These are phyloP conservation scores for Asarcornis scutulata DNA, from an alignment of 2,113 vertebrate species.

Conservation along the genomic window DNA sequence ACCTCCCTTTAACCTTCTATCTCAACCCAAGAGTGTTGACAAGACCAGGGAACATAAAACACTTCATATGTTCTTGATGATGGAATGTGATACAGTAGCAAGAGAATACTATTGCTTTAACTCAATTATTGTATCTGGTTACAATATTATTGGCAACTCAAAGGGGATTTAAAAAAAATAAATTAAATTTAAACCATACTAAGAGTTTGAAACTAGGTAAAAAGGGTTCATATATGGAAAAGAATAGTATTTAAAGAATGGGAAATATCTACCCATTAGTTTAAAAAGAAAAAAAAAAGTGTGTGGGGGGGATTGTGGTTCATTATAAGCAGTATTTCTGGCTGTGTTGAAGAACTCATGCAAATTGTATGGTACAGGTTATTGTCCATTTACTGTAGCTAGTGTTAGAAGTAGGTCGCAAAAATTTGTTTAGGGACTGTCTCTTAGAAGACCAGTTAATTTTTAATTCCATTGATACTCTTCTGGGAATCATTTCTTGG, in stretches of 20 bases:
- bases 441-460: not conserved
- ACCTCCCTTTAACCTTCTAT: conserved; percentile 47
- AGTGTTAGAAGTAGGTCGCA: not conserved
- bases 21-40: not conserved
- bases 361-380: not conserved
- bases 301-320: not conserved
- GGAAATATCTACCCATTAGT: not conserved
- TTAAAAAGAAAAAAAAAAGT: no score
- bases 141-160: not conserved
- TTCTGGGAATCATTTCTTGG: not conserved
- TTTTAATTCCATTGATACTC: not conserved
- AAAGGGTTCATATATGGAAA: not conserved
- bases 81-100: not conserved
- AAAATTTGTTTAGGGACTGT: not conserved
- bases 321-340: not conserved
- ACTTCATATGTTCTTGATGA: conserved; percentile 24
- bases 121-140: not conserved
- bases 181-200: not conserved
- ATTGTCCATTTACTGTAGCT: not conserved
- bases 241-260: not conserved
- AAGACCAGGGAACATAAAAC: conserved; percentile 32
- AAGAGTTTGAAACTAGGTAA: not conserved
- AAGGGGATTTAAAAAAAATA: not conserved
- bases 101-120: not conserved
- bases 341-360: not conserved